phyloP scores from a whole-genome alignment of 2,797 vertebrate species.

The Florisuga fusca region DNA sequence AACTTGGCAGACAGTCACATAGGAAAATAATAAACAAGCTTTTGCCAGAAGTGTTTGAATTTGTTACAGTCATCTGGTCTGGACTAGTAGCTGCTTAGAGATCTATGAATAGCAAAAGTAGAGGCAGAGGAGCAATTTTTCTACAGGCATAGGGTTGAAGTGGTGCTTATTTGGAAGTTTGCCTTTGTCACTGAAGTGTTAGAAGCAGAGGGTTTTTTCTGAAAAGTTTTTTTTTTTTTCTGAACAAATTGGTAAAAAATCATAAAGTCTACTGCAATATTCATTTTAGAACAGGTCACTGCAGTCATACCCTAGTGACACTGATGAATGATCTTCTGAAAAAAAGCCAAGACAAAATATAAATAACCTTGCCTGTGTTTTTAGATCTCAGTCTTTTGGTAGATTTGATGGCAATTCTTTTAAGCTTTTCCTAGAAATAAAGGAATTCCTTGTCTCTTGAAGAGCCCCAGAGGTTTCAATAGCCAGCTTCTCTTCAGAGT shows the following conservation, averaged over 20 bases:
- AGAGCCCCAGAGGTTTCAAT: not conserved
- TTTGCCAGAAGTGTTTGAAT: slow-evolving; percentile 60
- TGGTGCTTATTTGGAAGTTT: slow-evolving; percentile 28
- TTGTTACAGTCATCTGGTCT: slow-evolving; percentile 59
- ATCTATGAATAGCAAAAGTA: slow-evolving; percentile 53
- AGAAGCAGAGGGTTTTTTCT: not conserved
- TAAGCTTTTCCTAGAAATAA: not conserved
- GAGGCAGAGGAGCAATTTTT: slow-evolving; percentile 43
- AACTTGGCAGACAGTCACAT: slow-evolving; percentile 47
- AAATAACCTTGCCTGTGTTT: not conserved
- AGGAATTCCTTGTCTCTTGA: not conserved
- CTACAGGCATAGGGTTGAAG: not conserved
- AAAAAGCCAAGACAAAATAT: not conserved
- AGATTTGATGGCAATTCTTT: not conserved
- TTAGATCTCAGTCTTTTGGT: not conserved
- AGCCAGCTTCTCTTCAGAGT: not conserved
- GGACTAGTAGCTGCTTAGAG: slow-evolving; percentile 58
- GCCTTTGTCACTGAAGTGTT: slow-evolving; percentile 6
- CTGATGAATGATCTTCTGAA: not conserved
- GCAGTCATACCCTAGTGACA: not conserved
- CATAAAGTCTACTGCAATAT: not conserved
- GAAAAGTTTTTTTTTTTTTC: not conserved
- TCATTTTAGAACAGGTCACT: not conserved
- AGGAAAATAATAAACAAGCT: slow-evolving; percentile 62
- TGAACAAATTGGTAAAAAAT: not conserved